Conservation (phyloP, 2,113 vertebrate genomes). For the Protomyctophum bolini region DNA sequence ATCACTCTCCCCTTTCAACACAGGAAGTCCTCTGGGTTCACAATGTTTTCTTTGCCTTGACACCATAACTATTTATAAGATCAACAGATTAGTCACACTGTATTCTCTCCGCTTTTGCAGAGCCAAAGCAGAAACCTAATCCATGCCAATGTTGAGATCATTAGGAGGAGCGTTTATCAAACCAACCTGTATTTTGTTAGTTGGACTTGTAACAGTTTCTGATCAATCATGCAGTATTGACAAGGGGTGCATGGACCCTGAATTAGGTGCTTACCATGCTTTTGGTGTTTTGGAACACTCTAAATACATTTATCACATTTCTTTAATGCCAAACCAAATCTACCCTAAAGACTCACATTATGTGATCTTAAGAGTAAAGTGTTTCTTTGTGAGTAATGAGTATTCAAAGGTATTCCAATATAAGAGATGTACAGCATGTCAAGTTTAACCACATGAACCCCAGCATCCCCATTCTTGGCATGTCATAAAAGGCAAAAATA, state of each 20-base stretch:
- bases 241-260: constrained; percentile 45
- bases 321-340: not conserved
- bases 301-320: constrained; percentile 43
- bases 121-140: constrained; percentile 68
- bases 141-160: constrained; percentile 64
- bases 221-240: constrained; percentile 64
- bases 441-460: too few species aligned
- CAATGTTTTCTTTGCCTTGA: constrained; percentile 80
- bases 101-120: constrained; percentile 69
- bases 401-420: too few species aligned
- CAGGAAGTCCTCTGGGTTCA: constrained; percentile 81
- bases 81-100: constrained; percentile 81
- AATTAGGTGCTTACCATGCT: constrained; percentile 20
- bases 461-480: too few species aligned
- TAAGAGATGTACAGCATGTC: not conserved
- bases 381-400: too few species aligned
- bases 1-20: constrained; percentile 78
- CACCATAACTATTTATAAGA: constrained; percentile 80
- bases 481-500: not conserved
- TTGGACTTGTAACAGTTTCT: constrained; percentile 60
- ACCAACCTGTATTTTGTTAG: constrained; percentile 53
- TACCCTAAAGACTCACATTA: not conserved
- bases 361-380: not conserved
- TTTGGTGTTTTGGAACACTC: constrained; percentile 41
- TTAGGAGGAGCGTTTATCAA: constrained; percentile 74